A percentile compares a stretch with the other conserved stretches of the same genome.
phyloP scores from a whole-genome alignment of 1,140 invertebrate genomes.

The Maconellicoccus hirsutus region DNA sequence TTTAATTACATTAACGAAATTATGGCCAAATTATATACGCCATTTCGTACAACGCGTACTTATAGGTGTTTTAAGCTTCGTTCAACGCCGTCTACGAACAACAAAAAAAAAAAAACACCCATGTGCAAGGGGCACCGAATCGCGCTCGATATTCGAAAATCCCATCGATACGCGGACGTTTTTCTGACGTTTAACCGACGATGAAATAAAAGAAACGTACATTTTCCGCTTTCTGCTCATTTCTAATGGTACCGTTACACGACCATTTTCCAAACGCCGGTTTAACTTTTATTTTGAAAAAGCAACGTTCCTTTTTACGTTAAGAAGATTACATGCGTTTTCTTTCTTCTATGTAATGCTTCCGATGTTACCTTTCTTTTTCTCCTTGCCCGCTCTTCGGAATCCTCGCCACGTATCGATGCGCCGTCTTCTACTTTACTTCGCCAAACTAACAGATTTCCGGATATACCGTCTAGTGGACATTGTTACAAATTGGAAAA shows the following conservation, averaged over 20 bases:
- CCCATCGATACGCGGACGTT: neutral
- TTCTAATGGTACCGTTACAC: neutral
- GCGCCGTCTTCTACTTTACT: too few species aligned
- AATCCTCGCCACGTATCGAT: too few species aligned
- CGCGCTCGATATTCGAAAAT: slow-evolving; percentile 1
- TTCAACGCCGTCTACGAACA: too few species aligned
- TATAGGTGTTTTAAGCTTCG: too few species aligned
- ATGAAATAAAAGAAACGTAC: slow-evolving; percentile 9
- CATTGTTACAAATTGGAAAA: slow-evolving; percentile 9
- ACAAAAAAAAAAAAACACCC: too few species aligned
- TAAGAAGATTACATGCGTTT: slow-evolving; percentile 5
- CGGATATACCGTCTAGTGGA: neutral
- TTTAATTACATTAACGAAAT: too few species aligned
- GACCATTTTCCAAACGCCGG: neutral
- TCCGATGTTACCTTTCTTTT: too few species aligned
- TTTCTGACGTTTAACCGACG: slow-evolving; percentile 1
- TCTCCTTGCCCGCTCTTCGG: too few species aligned
- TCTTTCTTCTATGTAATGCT: neutral
- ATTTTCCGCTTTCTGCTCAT: neutral
- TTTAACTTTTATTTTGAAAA: slow-evolving; percentile 6
- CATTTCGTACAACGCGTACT: too few species aligned
- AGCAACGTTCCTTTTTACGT: neutral
- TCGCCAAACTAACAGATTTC: too few species aligned
- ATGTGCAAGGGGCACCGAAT: too few species aligned
- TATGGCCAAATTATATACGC: too few species aligned